These are phyloP conservation scores for Synanthedon formicaeformis DNA, from an alignment of 2,888 invertebrate species.

Conservation along the genomic window DNA sequence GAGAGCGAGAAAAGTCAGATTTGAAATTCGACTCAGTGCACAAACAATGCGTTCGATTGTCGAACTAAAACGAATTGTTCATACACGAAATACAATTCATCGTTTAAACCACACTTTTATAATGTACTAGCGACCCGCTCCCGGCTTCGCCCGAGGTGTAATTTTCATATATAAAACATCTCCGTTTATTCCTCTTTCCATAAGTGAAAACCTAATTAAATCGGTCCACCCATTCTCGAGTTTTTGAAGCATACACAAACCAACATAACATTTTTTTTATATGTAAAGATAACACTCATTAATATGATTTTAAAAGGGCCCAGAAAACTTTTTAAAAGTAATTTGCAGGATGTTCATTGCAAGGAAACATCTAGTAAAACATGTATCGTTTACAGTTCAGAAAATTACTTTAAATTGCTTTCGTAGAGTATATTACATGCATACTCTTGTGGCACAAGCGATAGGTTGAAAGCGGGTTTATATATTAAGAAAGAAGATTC, in stretches of 20 bases:
- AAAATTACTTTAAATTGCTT: slow-evolving; percentile 24
- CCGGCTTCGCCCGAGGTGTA: too few species aligned
- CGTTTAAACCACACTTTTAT: too few species aligned
- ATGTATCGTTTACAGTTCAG: slow-evolving; percentile 12
- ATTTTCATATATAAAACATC: too few species aligned
- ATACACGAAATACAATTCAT: too few species aligned
- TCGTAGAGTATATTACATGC: slow-evolving; percentile 8
- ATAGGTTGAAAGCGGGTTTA: neutral
- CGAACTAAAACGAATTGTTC: neutral
- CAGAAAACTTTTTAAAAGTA: neutral
- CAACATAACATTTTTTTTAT: too few species aligned
- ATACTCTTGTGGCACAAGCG: slow-evolving; percentile 2
- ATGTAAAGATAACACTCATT: too few species aligned
- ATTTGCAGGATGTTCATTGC: neutral
- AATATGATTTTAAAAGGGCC: too few species aligned
- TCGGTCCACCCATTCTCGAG: too few species aligned
- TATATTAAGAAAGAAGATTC: neutral
- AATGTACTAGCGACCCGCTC: too few species aligned
- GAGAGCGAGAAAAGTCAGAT: slow-evolving; percentile 17
- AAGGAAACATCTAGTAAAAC: slow-evolving; percentile 1
- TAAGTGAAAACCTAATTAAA: too few species aligned
- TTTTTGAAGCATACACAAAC: too few species aligned
- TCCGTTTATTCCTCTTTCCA: too few species aligned
- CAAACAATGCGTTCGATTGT: slow-evolving; percentile 12
- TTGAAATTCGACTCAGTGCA: slow-evolving; percentile 34